A percentile compares a stretch with the other conserved stretches of the same genome.
phyloP scores from a whole-genome alignment of 2,113 vertebrate species.

The Thunnus maccoyii region DNA sequence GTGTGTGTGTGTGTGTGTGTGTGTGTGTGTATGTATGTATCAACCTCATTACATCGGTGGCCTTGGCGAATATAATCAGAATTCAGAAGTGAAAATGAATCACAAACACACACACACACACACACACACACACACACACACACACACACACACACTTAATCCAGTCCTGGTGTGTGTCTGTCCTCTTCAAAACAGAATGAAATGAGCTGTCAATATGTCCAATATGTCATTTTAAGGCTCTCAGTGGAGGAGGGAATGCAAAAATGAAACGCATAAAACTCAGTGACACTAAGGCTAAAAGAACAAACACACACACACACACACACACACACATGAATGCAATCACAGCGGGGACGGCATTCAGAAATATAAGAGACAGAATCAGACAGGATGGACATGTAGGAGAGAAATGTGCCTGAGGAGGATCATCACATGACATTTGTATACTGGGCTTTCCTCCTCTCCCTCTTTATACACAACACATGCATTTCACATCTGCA shows the following conservation, averaged over 20 bases:
- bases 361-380: too few relatives aligned
- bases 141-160: constrained; percentile 8
- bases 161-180: neutral
- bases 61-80: constrained; percentile 38
- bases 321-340: too few relatives aligned
- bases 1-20: constrained; percentile 28
- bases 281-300: neutral
- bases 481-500: too few relatives aligned
- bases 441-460: too few relatives aligned
- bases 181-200: constrained; percentile 13
- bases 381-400: too few relatives aligned
- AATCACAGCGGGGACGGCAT: too few relatives aligned
- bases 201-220: constrained; percentile 33
- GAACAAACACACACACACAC: neutral
- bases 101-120: constrained; percentile 8
- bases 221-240: constrained; percentile 21
- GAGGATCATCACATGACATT: neutral
- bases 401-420: too few relatives aligned
- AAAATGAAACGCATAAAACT: constrained; percentile 6
- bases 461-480: too few relatives aligned
- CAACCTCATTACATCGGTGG: constrained; percentile 31
- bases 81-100: constrained; percentile 46
- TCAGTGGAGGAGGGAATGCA: constrained; percentile 13
- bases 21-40: constrained; percentile 8
- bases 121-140: neutral